phyloP scores from a whole-genome alignment of 1,140 invertebrate species.

The Pentalonia nigronervosa region DNA sequence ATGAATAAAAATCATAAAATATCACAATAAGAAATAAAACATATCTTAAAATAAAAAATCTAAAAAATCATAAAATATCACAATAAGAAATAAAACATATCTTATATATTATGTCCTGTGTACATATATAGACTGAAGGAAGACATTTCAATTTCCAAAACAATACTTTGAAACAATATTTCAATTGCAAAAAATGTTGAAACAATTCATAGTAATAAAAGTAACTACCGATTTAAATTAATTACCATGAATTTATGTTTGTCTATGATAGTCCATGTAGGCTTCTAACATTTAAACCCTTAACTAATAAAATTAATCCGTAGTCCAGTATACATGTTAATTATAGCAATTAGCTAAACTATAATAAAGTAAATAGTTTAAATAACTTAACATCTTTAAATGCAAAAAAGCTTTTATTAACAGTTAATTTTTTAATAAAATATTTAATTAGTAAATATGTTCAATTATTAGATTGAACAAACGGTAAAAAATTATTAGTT shows the following conservation, averaged over 20 bases:
- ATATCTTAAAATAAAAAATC: too few species aligned
- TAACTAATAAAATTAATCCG: too few species aligned
- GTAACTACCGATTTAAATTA: too few species aligned
- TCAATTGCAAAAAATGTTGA: too few species aligned
- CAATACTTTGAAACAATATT: too few species aligned
- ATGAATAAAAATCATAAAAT: too few species aligned
- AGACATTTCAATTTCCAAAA: too few species aligned
- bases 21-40: not conserved
- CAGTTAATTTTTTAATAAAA: not conserved
- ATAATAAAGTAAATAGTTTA: not conserved
- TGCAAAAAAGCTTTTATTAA: not conserved
- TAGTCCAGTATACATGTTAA: not conserved
- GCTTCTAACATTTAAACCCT: not conserved
- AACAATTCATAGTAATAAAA: too few species aligned
- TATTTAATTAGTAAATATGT: not conserved
- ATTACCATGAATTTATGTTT: not conserved
- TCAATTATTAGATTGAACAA: too few species aligned
- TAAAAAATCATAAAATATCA: too few species aligned
- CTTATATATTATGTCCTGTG: too few species aligned
- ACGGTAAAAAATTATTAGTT: not conserved
- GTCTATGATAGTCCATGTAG: not conserved
- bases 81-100: not conserved
- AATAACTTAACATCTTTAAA: not conserved
- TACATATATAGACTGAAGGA: too few species aligned
- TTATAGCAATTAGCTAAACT: not conserved